phyloP scores from a whole-genome alignment of 1,140 invertebrate species.

The Gonioctena quinquepunctata region DNA sequence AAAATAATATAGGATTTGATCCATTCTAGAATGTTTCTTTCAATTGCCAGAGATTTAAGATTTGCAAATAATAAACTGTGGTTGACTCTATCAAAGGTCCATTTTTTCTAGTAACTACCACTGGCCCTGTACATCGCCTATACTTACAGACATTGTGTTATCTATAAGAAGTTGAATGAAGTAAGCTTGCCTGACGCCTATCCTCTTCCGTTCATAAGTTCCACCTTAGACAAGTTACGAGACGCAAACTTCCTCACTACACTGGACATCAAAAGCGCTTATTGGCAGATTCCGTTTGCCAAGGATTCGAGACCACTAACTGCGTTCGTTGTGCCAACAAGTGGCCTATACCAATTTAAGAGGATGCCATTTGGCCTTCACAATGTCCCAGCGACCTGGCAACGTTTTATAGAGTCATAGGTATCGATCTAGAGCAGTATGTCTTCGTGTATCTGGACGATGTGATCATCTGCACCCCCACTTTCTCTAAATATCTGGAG shows the following conservation, averaged over 20 bases:
- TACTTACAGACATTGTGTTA: too few species aligned
- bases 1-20: too few species aligned
- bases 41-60: too few species aligned
- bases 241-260: slow-evolving; percentile 37
- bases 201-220: slow-evolving; percentile 13
- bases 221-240: slow-evolving; percentile 43
- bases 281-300: slow-evolving; percentile 55
- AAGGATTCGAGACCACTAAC: slow-evolving; percentile 48
- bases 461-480: slow-evolving; percentile 42
- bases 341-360: slow-evolving; percentile 49
- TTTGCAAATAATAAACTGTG: too few species aligned
- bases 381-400: slow-evolving; percentile 45
- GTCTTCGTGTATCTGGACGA: slow-evolving; percentile 47
- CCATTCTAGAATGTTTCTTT: too few species aligned
- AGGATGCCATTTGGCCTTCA: slow-evolving; percentile 55
- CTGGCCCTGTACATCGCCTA: too few species aligned
- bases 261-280: slow-evolving; percentile 43
- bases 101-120: too few species aligned
- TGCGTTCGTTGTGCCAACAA: slow-evolving; percentile 51
- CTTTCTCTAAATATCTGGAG: slow-evolving; percentile 48
- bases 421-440: slow-evolving; percentile 31
- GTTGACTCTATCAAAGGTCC: too few species aligned
- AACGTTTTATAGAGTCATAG: slow-evolving; percentile 24
- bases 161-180: slow-evolving; percentile 38
- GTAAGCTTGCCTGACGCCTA: not conserved